These are phyloP conservation scores for Stramonita haemastoma DNA, from an alignment of 2,888 invertebrate species.

Conservation along the genomic window DNA sequence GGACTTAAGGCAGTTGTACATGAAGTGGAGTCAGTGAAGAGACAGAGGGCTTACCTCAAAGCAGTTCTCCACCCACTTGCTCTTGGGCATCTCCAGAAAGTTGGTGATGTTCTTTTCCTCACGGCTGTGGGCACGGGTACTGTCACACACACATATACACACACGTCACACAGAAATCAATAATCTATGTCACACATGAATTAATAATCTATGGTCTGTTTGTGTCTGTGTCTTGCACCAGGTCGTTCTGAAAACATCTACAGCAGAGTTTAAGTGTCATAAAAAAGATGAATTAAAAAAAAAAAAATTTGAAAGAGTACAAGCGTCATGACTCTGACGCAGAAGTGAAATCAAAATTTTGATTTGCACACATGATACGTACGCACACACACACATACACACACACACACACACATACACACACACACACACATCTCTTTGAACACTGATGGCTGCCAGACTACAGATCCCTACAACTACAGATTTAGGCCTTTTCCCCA, in stretches of 20 bases:
- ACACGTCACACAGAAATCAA: too few relatives aligned
- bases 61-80: conserved; percentile 84
- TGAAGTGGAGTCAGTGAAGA: neutral
- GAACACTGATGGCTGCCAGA: neutral
- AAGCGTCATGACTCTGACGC: too few relatives aligned
- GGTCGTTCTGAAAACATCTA: too few relatives aligned
- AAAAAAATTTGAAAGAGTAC: too few relatives aligned
- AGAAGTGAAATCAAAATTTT: too few relatives aligned
- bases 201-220: neutral
- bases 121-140: conserved; percentile 79
- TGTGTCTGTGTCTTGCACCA: too few relatives aligned
- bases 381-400: neutral
- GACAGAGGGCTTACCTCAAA: conserved; percentile 82
- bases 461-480: too few relatives aligned
- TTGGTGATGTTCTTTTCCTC: conserved; percentile 87
- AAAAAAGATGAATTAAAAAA: too few relatives aligned
- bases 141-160: conserved; percentile 50
- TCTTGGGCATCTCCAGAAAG: conserved; percentile 83
- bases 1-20: too few relatives aligned
- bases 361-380: too few relatives aligned
- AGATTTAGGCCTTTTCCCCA: too few relatives aligned
- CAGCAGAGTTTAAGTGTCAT: too few relatives aligned
- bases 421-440: neutral
- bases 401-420: neutral
- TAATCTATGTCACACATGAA: neutral